Evolutionary conservation across 1,140 invertebrate genomes (phyloP).

Genomic region (Drosophila navojoa): DNA sequence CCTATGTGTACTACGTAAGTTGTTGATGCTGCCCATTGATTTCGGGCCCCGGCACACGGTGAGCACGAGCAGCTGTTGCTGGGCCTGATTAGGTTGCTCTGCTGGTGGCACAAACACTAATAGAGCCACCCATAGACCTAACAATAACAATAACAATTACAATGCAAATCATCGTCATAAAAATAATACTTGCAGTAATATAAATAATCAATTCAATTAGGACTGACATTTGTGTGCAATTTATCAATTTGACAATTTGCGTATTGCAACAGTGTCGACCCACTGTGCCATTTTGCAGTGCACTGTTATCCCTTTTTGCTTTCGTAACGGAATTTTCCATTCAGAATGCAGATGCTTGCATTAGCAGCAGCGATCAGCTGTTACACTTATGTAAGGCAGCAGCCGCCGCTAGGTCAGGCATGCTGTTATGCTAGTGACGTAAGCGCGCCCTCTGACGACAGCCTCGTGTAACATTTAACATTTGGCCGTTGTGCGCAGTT

Average conservation of each 20-base stretch:
- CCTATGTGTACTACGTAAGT: conserved; percentile 11
- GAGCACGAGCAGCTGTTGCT: conserved; percentile 1
- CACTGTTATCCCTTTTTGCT: conserved; percentile 15
- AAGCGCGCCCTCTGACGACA: neutral
- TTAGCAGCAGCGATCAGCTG: neutral
- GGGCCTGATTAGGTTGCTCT: conserved; percentile 53
- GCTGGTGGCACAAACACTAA: conserved; percentile 2
- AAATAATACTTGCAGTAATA: conserved; percentile 17
- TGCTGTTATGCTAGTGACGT: conserved; percentile 1
- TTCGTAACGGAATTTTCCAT: conserved; percentile 38
- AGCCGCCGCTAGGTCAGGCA: too few relatives aligned
- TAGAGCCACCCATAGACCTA: neutral
- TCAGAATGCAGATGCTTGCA: neutral
- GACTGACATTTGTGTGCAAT: conserved; percentile 39
- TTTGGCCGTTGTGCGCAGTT: conserved; percentile 1
- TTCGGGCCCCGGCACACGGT: conserved; percentile 69
- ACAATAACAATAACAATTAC: conserved; percentile 33
- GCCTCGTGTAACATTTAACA: neutral
- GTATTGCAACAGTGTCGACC: neutral
- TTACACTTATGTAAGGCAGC: conserved; percentile 7
- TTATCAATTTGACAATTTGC: conserved; percentile 44
- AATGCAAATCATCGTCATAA: neutral
- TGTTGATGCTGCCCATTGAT: conserved; percentile 54
- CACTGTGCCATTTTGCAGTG: neutral
- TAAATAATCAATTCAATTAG: conserved; percentile 20